phyloP scores from a whole-genome alignment of 2,797 vertebrate species.

The Cynodonichthys magdalenae region DNA sequence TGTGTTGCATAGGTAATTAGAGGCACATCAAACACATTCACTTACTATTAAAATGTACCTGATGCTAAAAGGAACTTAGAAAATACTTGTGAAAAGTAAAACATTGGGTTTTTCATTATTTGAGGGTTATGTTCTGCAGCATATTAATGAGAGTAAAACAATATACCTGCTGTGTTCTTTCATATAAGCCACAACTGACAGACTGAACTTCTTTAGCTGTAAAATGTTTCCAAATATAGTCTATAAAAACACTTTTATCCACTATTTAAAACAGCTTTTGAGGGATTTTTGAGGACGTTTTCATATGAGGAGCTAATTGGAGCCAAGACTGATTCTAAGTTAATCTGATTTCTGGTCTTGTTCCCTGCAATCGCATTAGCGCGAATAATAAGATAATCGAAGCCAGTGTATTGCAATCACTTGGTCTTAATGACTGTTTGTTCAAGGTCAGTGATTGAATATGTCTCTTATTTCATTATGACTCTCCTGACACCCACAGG shows the following conservation, averaged over 20 bases:
- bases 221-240: conserved; percentile 5
- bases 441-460: conserved; percentile 63
- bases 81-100: background rate
- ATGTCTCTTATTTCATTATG: conserved; percentile 60
- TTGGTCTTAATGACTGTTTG: conserved; percentile 67
- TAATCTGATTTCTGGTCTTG: conserved; percentile 37
- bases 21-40: conserved; percentile 33
- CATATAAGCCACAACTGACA: conserved; percentile 2
- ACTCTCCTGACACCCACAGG: conserved; percentile 39
- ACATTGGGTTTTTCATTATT: background rate
- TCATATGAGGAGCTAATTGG: conserved; percentile 12
- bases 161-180: background rate
- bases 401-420: conserved; percentile 53
- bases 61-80: background rate
- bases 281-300: conserved; percentile 29
- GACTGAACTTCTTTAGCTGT: background rate
- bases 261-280: background rate
- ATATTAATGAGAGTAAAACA: too few species aligned
- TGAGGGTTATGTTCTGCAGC: too few species aligned
- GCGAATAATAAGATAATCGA: conserved; percentile 54
- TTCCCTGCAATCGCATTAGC: conserved; percentile 57
- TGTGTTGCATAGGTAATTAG: conserved; percentile 23
- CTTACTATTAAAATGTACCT: conserved; percentile 24
- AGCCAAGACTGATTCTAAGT: conserved; percentile 13
- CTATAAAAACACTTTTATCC: conserved; percentile 11